A percentile compares a stretch with the other conserved stretches of the same genome.
Evolutionary conservation across 2,888 invertebrate species (phyloP).

Genomic region (Punctoribates punctum): DNA sequence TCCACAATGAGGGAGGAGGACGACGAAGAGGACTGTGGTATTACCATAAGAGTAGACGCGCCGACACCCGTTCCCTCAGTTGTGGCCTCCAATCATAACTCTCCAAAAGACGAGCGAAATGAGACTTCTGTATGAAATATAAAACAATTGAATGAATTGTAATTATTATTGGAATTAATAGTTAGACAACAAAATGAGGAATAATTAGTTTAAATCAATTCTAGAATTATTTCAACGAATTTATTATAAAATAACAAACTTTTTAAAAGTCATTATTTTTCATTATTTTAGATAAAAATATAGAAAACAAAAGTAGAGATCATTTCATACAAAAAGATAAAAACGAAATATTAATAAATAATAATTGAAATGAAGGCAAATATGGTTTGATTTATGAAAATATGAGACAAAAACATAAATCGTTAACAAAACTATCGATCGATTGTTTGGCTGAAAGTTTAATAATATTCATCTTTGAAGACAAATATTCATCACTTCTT

Average conservation of each 20-base stretch:
- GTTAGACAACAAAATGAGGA: no score
- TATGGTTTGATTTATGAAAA: not conserved
- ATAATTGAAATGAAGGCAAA: constrained; percentile 17
- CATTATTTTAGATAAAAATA: constrained; percentile 1
- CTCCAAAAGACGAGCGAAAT: constrained; percentile 44
- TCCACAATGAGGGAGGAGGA: constrained; percentile 84
- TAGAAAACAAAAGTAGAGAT: not conserved
- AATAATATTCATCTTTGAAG: constrained; percentile 1
- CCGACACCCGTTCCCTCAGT: constrained; percentile 48
- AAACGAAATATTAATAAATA: constrained; percentile 7
- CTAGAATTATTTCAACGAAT: no score
- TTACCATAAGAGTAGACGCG: constrained; percentile 50
- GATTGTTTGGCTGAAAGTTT: not conserved
- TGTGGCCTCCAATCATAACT: constrained; percentile 40
- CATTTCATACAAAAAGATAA: not conserved
- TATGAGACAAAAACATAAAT: not conserved
- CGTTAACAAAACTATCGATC: not conserved
- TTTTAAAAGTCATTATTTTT: not conserved
- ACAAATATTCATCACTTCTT: not conserved
- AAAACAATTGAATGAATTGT: not conserved
- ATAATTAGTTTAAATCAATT: no score
- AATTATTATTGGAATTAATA: not conserved
- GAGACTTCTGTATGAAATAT: constrained; percentile 42
- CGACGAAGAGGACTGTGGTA: constrained; percentile 64
- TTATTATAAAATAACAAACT: no score